These are phyloP conservation scores for Telmatherina bonti DNA, from an alignment of 2,797 vertebrate genomes.

Conservation along the genomic window DNA sequence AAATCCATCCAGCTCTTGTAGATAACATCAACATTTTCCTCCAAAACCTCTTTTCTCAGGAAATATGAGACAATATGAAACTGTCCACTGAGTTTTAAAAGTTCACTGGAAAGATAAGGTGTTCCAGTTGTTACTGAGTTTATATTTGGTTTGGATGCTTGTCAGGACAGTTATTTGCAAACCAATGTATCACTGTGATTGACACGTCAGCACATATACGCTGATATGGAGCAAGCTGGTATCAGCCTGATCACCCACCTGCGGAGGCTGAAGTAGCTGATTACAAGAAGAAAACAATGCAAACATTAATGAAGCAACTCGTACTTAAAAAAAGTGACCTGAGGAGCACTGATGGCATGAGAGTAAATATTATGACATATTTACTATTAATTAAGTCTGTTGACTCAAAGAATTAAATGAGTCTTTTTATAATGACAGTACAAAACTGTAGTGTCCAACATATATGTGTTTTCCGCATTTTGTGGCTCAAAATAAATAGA, in stretches of 20 bases:
- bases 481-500: no score
- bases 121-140: slow-evolving; percentile 38
- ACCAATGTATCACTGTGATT: slow-evolving; percentile 48
- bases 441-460: no score
- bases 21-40: background rate
- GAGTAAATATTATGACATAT: background rate
- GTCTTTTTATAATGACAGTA: no score
- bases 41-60: background rate
- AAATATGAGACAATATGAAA: background rate
- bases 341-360: background rate
- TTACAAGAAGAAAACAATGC: slow-evolving; percentile 16
- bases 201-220: slow-evolving; percentile 27
- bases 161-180: slow-evolving; percentile 50
- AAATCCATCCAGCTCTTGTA: background rate
- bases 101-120: slow-evolving; percentile 40
- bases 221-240: slow-evolving; percentile 14
- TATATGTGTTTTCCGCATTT: no score
- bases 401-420: no score
- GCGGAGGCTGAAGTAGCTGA: slow-evolving; percentile 26
- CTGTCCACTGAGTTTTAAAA: background rate
- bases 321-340: background rate
- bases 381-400: background rate
- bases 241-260: background rate
- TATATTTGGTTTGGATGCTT: slow-evolving; percentile 62
- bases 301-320: slow-evolving; percentile 1